These are phyloP conservation scores for Todiramphus chloris DNA, from an alignment of 2,113 vertebrate species.

Conservation along the genomic window DNA sequence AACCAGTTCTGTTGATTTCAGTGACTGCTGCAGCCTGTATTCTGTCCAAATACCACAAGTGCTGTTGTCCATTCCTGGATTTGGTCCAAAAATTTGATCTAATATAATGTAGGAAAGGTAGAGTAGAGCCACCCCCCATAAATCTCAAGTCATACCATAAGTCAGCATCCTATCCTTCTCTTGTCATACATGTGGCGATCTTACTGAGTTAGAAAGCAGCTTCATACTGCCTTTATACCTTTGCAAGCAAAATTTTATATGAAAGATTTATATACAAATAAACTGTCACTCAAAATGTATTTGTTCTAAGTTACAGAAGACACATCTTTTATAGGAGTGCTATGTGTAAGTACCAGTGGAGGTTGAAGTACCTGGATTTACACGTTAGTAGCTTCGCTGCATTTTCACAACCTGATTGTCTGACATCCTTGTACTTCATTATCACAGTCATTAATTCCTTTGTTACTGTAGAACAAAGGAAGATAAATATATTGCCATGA, in stretches of 20 bases:
- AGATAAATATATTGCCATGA: conserved; percentile 78
- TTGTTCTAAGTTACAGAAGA: not conserved
- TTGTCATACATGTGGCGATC: not conserved
- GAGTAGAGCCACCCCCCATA: not conserved
- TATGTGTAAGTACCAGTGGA: not conserved
- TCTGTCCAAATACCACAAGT: not conserved
- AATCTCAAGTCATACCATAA: not conserved
- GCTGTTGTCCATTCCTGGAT: not conserved
- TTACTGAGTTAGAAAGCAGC: not conserved
- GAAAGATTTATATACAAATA: not conserved
- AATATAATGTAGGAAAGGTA: not conserved
- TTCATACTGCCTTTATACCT: not conserved
- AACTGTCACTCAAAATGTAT: not conserved
- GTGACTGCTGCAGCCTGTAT: not conserved
- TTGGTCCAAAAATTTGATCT: not conserved
- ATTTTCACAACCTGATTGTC: not conserved
- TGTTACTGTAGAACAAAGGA: conserved; percentile 59
- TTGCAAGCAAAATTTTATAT: not conserved
- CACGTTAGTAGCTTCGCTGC: not conserved
- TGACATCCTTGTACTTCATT: conserved; percentile 26
- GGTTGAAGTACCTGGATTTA: not conserved
- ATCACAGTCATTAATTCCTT: conserved; percentile 50
- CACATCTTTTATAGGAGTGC: not conserved
- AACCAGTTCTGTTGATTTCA: not conserved
- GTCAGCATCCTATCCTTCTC: not conserved